phyloP scores from a whole-genome alignment of 2,797 vertebrate genomes.

The Sebastolobus altivelis region DNA sequence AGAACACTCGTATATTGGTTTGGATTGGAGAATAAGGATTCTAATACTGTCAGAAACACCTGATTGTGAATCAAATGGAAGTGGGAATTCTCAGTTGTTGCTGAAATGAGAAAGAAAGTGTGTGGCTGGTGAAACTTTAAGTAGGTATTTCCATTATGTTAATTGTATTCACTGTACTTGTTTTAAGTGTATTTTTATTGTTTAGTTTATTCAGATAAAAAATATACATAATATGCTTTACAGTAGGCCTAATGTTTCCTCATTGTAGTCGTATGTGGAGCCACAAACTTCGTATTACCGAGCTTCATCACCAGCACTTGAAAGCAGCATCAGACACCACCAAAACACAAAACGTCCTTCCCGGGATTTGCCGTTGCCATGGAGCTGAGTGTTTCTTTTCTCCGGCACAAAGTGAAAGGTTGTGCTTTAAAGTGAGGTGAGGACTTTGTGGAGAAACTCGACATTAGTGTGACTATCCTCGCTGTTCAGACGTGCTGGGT shows the following conservation, averaged over 20 bases:
- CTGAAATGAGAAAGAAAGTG: background rate
- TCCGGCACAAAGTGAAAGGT: conserved; percentile 44
- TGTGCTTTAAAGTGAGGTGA: conserved; percentile 44
- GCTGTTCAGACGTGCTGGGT: too few relatives aligned
- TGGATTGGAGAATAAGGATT: too few relatives aligned
- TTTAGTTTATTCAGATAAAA: background rate
- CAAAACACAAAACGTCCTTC: conserved; percentile 8
- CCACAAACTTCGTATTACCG: background rate
- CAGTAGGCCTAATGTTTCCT: background rate
- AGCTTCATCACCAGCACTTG: conserved; percentile 28
- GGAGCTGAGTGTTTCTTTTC: conserved; percentile 57
- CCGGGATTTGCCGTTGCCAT: conserved; percentile 75
- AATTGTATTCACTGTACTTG: background rate
- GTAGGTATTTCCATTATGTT: too few relatives aligned
- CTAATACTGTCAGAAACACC: background rate
- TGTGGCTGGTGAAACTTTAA: too few relatives aligned
- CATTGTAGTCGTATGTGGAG: background rate
- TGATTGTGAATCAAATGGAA: background rate
- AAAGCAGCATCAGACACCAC: conserved; percentile 45
- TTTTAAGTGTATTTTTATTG: background rate
- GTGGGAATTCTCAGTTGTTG: background rate
- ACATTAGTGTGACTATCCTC: background rate
- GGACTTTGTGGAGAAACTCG: background rate
- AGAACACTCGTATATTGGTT: too few relatives aligned
- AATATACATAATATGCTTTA: background rate